Conservation (phyloP, 2,888 invertebrate species). For the Xanthorhoe spadicearia region DNA sequence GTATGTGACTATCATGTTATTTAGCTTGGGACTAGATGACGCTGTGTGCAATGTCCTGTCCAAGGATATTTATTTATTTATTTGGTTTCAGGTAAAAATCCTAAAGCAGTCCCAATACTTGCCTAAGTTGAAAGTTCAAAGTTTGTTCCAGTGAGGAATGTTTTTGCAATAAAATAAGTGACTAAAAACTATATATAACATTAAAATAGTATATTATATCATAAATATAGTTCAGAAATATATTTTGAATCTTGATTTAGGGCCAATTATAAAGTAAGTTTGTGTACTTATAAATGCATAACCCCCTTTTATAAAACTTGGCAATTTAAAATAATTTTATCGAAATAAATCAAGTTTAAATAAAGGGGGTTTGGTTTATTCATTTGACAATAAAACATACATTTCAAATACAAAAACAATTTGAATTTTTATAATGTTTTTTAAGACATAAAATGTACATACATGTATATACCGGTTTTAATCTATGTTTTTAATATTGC, state of each 20-base stretch:
- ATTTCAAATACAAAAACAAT: neutral
- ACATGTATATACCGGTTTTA: neutral
- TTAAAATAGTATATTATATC: constrained; percentile 34
- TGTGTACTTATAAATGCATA: constrained; percentile 27
- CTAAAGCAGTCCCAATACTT: constrained; percentile 69
- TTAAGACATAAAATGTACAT: neutral
- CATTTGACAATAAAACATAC: constrained; percentile 14
- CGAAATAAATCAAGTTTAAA: constrained; percentile 6
- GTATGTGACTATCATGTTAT: too few relatives aligned
- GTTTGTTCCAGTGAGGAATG: constrained; percentile 73
- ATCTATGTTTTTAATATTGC: neutral
- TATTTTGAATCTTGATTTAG: constrained; percentile 50
- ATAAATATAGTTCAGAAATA: constrained; percentile 38
- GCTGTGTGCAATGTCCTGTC: constrained; percentile 28
- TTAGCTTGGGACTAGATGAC: too few relatives aligned
- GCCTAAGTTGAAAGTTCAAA: constrained; percentile 77
- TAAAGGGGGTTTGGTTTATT: constrained; percentile 7
- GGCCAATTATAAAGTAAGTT: constrained; percentile 56
- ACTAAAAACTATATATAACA: constrained; percentile 28
- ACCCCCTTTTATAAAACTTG: constrained; percentile 21
- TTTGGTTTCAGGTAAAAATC: constrained; percentile 70
- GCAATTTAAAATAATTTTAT: neutral
- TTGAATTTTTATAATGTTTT: neutral
- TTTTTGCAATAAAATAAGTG: constrained; percentile 29
- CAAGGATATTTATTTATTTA: too few relatives aligned